Percentiles rank a stretch among this genome's conserved stretches.
Conservation (phyloP, 2,797 vertebrate species). For the Antrozous pallidus region DNA sequence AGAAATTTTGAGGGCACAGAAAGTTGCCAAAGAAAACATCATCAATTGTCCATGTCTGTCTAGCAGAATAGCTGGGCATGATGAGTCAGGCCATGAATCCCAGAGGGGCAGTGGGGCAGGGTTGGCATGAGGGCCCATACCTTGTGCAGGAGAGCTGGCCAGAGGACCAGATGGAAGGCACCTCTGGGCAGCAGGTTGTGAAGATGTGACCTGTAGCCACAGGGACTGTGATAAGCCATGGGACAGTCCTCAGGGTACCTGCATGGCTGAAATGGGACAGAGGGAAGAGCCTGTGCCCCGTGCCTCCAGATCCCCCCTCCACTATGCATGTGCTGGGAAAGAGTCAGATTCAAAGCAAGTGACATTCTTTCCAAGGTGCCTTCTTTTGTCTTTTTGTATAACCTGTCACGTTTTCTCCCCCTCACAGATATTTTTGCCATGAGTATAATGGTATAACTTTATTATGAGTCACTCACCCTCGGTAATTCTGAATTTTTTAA, state of each 20-base stretch:
- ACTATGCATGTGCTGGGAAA: background rate
- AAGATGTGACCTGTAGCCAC: background rate
- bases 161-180: background rate
- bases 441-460: background rate
- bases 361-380: background rate
- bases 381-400: conserved; percentile 4
- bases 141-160: background rate
- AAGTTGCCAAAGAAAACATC: background rate
- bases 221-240: background rate
- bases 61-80: background rate
- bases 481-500: background rate
- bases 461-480: background rate
- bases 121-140: no score
- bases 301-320: background rate
- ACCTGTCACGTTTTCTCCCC: conserved; percentile 2
- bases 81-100: background rate
- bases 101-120: background rate
- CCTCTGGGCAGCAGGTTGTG: background rate
- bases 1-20: background rate
- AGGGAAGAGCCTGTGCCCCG: background rate
- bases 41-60: background rate
- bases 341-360: background rate
- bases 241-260: background rate
- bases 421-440: conserved; percentile 33
- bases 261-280: background rate